Conservation (phyloP, 2,797 vertebrate species). For the Peromyscus nudipes region DNA sequence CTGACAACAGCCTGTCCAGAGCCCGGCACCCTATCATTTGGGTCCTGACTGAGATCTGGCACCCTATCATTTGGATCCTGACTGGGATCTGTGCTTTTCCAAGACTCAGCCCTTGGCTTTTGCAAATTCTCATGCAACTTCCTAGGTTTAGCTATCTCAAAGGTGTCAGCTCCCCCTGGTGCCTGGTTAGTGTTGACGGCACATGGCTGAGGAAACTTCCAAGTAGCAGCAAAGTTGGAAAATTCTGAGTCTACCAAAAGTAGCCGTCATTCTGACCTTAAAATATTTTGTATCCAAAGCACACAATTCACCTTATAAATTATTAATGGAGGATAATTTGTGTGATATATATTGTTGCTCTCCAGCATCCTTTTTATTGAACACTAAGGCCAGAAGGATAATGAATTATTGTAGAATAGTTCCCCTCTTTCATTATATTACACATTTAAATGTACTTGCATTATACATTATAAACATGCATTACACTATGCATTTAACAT, state of each 20-base stretch:
- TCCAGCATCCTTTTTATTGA: conserved; percentile 20
- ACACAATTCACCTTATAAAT: neutral
- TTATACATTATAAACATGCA: no score
- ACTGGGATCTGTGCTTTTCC: neutral
- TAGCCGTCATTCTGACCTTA: conserved; percentile 46
- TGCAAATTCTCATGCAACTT: neutral
- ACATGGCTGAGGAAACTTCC: neutral
- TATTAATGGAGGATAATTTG: neutral
- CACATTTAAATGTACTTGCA: neutral
- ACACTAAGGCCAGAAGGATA: conserved; percentile 42
- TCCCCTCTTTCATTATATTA: conserved; percentile 50
- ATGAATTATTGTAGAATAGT: conserved; percentile 56
- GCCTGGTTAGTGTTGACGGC: neutral
- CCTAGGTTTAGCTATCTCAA: neutral
- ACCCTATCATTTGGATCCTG: neutral
- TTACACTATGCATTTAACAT: neutral
- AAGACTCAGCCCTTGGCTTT: neutral
- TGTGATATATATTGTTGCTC: conserved; percentile 38
- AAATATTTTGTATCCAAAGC: conserved; percentile 53
- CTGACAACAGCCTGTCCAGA: neutral
- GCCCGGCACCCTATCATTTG: neutral
- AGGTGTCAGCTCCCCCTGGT: neutral
- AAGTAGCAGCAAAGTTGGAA: neutral
- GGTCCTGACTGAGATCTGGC: neutral
- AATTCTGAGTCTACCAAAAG: conserved; percentile 2